phyloP scores from a whole-genome alignment of 2,888 invertebrate species.

The Thera obeliscata region DNA sequence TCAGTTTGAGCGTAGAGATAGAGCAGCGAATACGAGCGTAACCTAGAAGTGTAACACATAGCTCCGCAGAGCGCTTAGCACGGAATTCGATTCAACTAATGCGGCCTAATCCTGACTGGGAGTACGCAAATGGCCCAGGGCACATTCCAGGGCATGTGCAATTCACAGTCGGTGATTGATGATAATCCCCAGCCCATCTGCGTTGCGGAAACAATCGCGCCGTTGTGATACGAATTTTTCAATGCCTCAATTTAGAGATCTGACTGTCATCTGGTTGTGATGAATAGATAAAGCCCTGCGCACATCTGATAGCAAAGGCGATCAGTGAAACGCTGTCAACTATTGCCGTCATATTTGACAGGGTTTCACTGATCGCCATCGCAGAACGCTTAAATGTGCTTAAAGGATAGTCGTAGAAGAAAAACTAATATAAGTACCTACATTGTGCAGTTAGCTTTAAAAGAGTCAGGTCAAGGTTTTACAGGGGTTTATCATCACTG shows the following conservation, averaged over 20 bases:
- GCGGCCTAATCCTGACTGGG: constrained; percentile 76
- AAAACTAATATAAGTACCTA: too few species aligned
- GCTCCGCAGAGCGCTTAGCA: constrained; percentile 77
- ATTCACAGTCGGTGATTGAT: constrained; percentile 80
- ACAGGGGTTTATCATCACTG: too few species aligned
- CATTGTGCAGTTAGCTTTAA: too few species aligned
- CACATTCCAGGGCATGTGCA: constrained; percentile 77
- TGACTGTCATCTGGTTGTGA: constrained; percentile 31
- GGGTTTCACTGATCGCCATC: too few species aligned
- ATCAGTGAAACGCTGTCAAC: background rate
- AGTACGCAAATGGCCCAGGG: constrained; percentile 63
- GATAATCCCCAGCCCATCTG: constrained; percentile 73
- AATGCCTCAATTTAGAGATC: constrained; percentile 36
- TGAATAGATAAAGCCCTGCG: constrained; percentile 25
- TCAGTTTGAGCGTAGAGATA: background rate
- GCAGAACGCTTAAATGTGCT: too few species aligned
- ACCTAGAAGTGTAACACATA: constrained; percentile 63
- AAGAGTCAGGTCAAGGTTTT: too few species aligned
- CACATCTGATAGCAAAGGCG: background rate
- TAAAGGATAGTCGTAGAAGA: too few species aligned
- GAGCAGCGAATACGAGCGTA: constrained; percentile 16
- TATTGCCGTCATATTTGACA: too few species aligned
- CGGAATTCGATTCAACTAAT: constrained; percentile 82
- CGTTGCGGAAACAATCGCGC: constrained; percentile 58
- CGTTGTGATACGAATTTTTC: constrained; percentile 53